phyloP scores from a whole-genome alignment of 2,113 vertebrate species.

The Trematocara macrostoma region DNA sequence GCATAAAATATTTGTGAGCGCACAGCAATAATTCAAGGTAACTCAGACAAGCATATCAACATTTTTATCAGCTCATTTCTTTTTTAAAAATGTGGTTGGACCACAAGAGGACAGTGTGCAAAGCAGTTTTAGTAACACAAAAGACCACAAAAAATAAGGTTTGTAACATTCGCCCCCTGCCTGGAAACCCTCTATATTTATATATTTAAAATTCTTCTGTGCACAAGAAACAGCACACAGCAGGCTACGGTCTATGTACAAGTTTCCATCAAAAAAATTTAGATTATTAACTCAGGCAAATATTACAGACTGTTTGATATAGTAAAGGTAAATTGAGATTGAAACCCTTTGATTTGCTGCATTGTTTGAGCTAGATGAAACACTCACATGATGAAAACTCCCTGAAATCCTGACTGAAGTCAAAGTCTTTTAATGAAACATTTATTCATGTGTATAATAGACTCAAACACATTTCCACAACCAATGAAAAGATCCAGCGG shows the following conservation, averaged over 20 bases:
- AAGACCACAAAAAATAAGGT: neutral
- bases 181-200: neutral
- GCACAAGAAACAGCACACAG: neutral
- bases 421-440: conserved; percentile 42
- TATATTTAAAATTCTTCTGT: neutral
- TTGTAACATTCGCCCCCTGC: neutral
- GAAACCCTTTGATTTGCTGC: conserved; percentile 17
- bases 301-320: conserved; percentile 3
- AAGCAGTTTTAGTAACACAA: neutral
- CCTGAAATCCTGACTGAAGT: conserved; percentile 40
- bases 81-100: neutral
- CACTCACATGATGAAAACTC: conserved; percentile 41
- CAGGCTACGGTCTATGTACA: neutral
- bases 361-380: conserved; percentile 35
- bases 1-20: neutral
- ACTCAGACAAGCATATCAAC: neutral
- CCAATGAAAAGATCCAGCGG: conserved; percentile 3
- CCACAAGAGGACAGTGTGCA: neutral
- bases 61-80: neutral
- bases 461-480: neutral
- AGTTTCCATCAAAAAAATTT: neutral
- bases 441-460: conserved; percentile 25
- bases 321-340: neutral
- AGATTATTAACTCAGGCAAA: conserved; percentile 4
- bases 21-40: neutral